Evolutionary conservation across 2,888 invertebrate genomes (phyloP).

Genomic region (Lycocerus yunnanus): DNA sequence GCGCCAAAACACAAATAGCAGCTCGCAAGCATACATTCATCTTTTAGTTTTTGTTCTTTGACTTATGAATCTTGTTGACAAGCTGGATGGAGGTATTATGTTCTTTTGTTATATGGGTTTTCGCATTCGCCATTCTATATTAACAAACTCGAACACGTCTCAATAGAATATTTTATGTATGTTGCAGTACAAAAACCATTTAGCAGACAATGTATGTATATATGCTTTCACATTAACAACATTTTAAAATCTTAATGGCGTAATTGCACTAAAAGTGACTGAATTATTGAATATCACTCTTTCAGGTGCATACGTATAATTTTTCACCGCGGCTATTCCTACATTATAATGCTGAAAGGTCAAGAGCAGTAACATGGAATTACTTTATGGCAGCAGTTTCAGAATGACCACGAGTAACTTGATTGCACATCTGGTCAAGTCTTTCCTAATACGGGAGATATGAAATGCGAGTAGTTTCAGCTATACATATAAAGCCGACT

Average conservation of each 20-base stretch:
- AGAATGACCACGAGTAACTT: constrained; percentile 33
- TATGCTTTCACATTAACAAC: neutral
- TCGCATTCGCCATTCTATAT: neutral
- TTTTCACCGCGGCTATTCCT: constrained; percentile 9
- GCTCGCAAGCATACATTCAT: constrained; percentile 53
- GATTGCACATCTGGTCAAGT: constrained; percentile 43
- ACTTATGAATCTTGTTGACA: constrained; percentile 49
- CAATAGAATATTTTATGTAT: constrained; percentile 2
- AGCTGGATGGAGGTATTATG: constrained; percentile 30
- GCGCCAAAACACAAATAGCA: constrained; percentile 56
- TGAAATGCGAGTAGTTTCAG: constrained; percentile 42
- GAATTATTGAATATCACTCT: neutral
- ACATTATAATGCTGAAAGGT: constrained; percentile 14
- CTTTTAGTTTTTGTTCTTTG: constrained; percentile 49
- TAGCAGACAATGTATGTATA: neutral
- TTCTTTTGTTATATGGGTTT: constrained; percentile 20
- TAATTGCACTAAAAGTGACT: neutral
- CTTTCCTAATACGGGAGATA: constrained; percentile 46
- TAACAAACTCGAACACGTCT: constrained; percentile 3
- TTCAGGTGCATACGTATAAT: neutral
- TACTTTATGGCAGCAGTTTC: constrained; percentile 31
- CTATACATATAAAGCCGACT: constrained; percentile 38
- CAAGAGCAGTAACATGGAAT: constrained; percentile 21
- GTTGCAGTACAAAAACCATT: neutral
- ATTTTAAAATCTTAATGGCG: neutral